phyloP scores from a whole-genome alignment of 2,888 invertebrate species.

The Perdita meconis region DNA sequence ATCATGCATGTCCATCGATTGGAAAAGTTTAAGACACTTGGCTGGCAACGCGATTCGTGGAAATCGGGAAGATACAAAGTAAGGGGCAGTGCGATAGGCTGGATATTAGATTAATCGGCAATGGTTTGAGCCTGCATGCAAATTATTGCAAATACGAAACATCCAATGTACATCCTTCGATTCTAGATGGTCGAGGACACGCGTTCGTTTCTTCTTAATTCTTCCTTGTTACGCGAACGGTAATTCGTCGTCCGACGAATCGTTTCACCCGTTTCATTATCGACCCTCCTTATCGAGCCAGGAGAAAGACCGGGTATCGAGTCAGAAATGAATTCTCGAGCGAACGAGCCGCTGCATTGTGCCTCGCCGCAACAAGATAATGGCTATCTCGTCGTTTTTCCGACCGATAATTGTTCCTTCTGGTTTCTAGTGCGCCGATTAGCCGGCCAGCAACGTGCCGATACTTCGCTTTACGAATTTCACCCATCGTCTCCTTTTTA shows the following conservation, averaged over 20 bases:
- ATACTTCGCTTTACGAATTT: neutral
- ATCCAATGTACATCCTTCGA: no score
- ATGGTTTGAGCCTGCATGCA: no score
- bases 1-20: constrained; percentile 7
- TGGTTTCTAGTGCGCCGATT: constrained; percentile 53
- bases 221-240: neutral
- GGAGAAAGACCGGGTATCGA: constrained; percentile 20
- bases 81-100: neutral
- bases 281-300: constrained; percentile 27
- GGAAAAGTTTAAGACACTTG: constrained; percentile 21
- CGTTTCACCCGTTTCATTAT: constrained; percentile 18
- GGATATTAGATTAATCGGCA: no score
- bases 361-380: constrained; percentile 51
- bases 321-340: constrained; percentile 46
- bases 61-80: constrained; percentile 1
- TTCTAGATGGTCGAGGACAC: no score
- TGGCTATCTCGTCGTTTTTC: constrained; percentile 45
- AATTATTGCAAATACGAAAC: no score
- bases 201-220: no score
- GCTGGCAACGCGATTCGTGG: constrained; percentile 1
- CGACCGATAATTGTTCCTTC: constrained; percentile 38
- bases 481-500: constrained; percentile 10
- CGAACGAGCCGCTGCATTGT: constrained; percentile 48
- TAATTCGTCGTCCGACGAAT: neutral
- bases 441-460: constrained; percentile 2